Evolutionary conservation across 2,888 invertebrate genomes (phyloP).

Genomic region (Eristalinus aeneus): DNA sequence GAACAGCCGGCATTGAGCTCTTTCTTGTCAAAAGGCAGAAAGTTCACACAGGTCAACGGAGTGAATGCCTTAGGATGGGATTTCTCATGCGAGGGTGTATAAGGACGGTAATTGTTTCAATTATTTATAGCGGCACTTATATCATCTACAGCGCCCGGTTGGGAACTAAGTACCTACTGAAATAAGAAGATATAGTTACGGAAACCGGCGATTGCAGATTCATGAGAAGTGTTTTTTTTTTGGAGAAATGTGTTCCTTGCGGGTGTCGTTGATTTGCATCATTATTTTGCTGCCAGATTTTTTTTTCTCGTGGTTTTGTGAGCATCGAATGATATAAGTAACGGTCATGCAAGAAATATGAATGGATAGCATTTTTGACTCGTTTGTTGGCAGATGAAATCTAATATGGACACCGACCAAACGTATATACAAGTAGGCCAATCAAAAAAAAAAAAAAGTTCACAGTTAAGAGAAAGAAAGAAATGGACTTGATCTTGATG

Average conservation of each 20-base stretch:
- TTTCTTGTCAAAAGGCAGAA: constrained; percentile 48
- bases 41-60: constrained; percentile 64
- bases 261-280: background rate
- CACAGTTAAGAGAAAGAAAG: background rate
- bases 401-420: background rate
- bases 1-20: background rate
- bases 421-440: background rate
- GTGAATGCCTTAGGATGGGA: constrained; percentile 4
- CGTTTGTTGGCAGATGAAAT: background rate
- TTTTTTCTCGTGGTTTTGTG: background rate
- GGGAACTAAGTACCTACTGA: background rate
- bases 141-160: background rate
- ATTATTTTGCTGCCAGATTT: background rate
- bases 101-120: constrained; percentile 16
- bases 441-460: background rate
- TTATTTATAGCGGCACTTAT: constrained; percentile 5
- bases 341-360: background rate
- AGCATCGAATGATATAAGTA: background rate
- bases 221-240: background rate
- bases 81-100: constrained; percentile 11
- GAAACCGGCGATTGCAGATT: too few relatives aligned
- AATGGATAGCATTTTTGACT: background rate
- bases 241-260: background rate
- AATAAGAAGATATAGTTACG: background rate
- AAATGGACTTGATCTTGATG: background rate